A percentile compares a stretch with the other conserved stretches of the same genome.
phyloP scores from a whole-genome alignment of 2,113 vertebrate genomes.

The Propithecus coquereli region DNA sequence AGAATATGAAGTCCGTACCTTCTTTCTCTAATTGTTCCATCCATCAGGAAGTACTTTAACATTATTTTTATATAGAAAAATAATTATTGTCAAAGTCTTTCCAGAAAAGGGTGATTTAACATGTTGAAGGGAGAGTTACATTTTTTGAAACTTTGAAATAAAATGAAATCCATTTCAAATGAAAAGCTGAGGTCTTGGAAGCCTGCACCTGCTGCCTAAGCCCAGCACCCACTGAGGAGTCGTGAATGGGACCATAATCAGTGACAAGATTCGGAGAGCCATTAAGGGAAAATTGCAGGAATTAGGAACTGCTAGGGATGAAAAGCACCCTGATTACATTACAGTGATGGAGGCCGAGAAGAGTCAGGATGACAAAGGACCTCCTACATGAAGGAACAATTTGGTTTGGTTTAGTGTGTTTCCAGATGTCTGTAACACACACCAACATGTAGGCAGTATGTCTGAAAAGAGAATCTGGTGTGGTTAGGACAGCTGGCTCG shows the following conservation, averaged over 20 bases:
- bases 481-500: neutral
- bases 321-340: slow-evolving; percentile 27
- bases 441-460: too few relatives aligned
- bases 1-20: neutral
- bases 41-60: neutral
- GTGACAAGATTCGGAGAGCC: neutral
- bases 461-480: neutral
- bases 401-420: neutral
- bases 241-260: rapidly evolving
- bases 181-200: neutral
- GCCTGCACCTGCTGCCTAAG: neutral
- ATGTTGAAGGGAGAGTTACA: neutral
- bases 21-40: neutral
- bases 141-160: neutral
- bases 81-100: neutral
- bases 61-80: neutral
- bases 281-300: neutral
- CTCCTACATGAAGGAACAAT: neutral
- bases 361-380: neutral
- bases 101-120: slow-evolving; percentile 1
- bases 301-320: neutral
- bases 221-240: neutral
- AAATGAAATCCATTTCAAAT: neutral
- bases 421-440: slow-evolving; percentile 5
- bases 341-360: neutral